These are phyloP conservation scores for Prosopocoilus inquinatus DNA, from an alignment of 2,888 invertebrate species.

Conservation along the genomic window DNA sequence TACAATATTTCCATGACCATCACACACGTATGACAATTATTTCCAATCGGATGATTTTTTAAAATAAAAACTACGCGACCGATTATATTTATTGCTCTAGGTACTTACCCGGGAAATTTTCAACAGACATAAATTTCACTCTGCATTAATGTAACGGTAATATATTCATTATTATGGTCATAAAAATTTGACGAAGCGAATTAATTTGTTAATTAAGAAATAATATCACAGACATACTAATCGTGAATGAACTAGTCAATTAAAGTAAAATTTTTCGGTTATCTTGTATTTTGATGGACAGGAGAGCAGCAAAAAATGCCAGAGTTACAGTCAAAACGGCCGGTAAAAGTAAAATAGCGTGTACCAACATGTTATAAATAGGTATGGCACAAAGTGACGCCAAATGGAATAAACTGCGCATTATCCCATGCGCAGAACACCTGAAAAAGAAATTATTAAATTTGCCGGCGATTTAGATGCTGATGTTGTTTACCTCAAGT, in stretches of 20 bases:
- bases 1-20: too few species aligned
- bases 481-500: constrained; percentile 54
- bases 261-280: constrained; percentile 49
- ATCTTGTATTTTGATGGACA: constrained; percentile 47
- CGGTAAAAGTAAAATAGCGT: constrained; percentile 45
- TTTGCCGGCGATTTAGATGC: background rate
- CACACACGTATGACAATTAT: too few species aligned
- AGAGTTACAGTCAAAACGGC: constrained; percentile 44
- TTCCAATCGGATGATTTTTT: too few species aligned
- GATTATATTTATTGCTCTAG: too few species aligned
- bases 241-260: constrained; percentile 17
- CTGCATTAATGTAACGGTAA: too few species aligned
- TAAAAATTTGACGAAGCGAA: background rate
- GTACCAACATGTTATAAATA: constrained; percentile 45
- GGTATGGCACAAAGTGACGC: constrained; percentile 54
- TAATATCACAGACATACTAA: constrained; percentile 32
- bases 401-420: constrained; percentile 55
- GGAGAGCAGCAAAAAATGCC: constrained; percentile 41
- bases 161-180: too few species aligned
- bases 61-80: too few species aligned
- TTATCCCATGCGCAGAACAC: constrained; percentile 59
- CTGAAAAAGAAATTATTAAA: constrained; percentile 42
- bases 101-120: too few species aligned
- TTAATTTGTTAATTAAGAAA: constrained; percentile 16
- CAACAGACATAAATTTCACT: too few species aligned